Evolutionary conservation across 2,888 invertebrate species (phyloP).

Genomic region (Liposcelis brunnea): DNA sequence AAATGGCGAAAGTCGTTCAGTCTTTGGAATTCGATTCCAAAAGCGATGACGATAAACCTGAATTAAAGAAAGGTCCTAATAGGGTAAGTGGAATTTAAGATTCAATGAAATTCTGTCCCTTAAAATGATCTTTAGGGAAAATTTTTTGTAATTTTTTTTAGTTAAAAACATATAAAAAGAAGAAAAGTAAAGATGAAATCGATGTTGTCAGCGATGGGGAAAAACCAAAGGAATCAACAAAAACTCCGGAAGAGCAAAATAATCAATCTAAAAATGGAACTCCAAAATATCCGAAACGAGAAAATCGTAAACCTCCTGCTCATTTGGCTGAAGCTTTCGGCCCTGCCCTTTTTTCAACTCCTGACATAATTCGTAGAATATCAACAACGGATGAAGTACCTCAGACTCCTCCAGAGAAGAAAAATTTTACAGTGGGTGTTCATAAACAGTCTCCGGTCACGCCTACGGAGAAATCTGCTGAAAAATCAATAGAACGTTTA

Average conservation of each 20-base stretch:
- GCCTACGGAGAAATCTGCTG: no score
- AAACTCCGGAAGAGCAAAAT: conserved; percentile 14
- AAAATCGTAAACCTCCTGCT: conserved; percentile 40
- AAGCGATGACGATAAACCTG: conserved; percentile 5
- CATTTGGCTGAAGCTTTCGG: conserved; percentile 34
- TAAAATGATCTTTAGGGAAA: no score
- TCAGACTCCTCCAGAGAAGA: no score
- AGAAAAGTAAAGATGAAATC: conserved; percentile 9
- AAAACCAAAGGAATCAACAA: conserved; percentile 20
- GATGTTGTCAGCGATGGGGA: conserved; percentile 10
- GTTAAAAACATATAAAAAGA: not conserved
- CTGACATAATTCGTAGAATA: conserved; percentile 58
- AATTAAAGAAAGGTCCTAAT: not conserved
- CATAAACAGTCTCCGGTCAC: no score
- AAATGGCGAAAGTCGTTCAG: conserved; percentile 27
- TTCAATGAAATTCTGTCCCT: not conserved
- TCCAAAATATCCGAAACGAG: conserved; percentile 18
- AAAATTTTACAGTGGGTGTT: no score
- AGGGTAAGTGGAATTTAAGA: not conserved
- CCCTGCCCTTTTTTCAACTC: conserved; percentile 56
- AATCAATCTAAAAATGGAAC: not conserved
- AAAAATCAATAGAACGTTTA: no score
- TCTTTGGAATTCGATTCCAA: conserved; percentile 21
- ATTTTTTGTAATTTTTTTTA: not conserved
- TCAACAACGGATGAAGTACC: not conserved